Evolutionary conservation across 2,113 vertebrate genomes (phyloP), one percentile per base, ranked within the genome.

Genomic region (Cacatua alba): DNA sequence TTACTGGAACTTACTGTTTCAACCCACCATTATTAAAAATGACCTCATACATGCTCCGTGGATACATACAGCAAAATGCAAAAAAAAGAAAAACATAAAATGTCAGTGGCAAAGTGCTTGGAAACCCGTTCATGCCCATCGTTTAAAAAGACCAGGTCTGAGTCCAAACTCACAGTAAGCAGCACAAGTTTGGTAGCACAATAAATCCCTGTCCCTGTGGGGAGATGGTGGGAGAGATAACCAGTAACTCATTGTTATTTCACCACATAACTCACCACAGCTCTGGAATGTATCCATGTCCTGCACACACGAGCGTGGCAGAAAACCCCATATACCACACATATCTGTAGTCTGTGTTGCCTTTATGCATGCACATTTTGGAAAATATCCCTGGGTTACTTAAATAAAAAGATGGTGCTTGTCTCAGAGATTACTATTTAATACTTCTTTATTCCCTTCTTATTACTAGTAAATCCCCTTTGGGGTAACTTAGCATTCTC

Each of bases 301-400:
- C 65, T 26, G 11, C 16, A 11, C 6, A 35, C 28, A 46, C 0
- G 5, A 37, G 29, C 1, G 1, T 9, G 48, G 17, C 44, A 90
- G 21, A 76, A 85, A 86, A 90, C 10, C 4, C 13, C 13, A 8
- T 19, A 2, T 9, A 17, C 21, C 31, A 23, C 1, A 0, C 5
- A 2, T 12, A 39, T 4, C 72, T 55, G 3, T 46, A 25, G 19
- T 15, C 41, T 81, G 28, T 0, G 0, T 18, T 64, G n/a, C 48
- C 21, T 85, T 78, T 60, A 26, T 35, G 20, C 7, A 41, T 11
- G 20, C 11, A 3, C 48, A 10, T 63, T 67, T 81, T 39, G 10
- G 4, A 46, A 68, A 82, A 51, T 44, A 48, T 39, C 23, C 7
- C 8, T 46, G 20, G 3, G 90, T 75, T 79, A 37, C 7, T 59